Evolutionary conservation across 2,888 invertebrate genomes (phyloP), one percentile per base, ranked within the genome.

Genomic region (Apodemia duryi): DNA sequence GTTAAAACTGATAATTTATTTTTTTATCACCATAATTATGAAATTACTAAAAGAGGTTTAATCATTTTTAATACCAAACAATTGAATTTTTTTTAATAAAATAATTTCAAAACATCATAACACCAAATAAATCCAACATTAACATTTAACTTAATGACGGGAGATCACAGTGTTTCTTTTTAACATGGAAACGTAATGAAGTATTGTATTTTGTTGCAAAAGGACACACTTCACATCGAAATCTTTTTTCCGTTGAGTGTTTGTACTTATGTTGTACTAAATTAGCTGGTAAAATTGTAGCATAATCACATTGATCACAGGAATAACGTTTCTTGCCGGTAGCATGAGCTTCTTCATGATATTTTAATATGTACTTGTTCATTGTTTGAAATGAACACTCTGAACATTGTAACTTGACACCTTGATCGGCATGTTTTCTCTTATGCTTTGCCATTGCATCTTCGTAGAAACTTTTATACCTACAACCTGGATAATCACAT

Each of bases 101-200:
- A 67, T 67, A 65, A 74, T 70, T 71, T 69, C 64, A 70, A 63
- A 68, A 67, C 67, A 71, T 68, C 72, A 74, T 78, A 84, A 85
- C 83, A 84, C 82, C 83, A 83, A 79, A 82, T 78, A 74, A 72
- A 73, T 69, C 70, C 72, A 74, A 74, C 68, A 73, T 72, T 69
- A 73, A 73, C 72, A 72, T 70, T 79, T 81, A 85, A 78, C 81
- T 82, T 74, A 82, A 80, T 71, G 83, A 80, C 2, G 89, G 89
- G 68, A 91, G 81, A 87, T 91, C 91, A 85, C 91, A 90, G 77
- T 91, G 91, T 77, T 91, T 91, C 71, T 88, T 91, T 67, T 82
- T 88, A 52, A 91, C 91, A 69, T 91, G 91, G 70, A 90, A 91
- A 43, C 91, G 77, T 68, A 91, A 73, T 4, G 91, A 91, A 0